These are phyloP conservation scores for Nyctalus aviator DNA, from an alignment of 2,797 vertebrate genomes.

Conservation along the genomic window DNA sequence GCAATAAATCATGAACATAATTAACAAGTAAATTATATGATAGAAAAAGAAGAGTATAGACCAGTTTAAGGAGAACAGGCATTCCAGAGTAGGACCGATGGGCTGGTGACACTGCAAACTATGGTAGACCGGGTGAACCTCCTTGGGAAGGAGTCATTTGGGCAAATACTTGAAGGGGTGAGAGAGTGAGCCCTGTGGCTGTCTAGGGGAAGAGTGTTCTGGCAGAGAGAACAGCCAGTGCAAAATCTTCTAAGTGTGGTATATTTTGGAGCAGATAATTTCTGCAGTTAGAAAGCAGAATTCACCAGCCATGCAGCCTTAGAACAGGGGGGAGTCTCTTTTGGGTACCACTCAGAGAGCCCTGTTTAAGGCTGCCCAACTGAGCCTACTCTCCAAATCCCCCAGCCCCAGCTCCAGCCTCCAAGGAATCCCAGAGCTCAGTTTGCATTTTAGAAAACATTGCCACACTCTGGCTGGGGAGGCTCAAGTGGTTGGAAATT, in stretches of 20 bases:
- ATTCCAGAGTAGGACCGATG: background rate
- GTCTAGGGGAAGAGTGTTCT: background rate
- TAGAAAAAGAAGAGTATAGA: constrained; percentile 1
- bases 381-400: background rate
- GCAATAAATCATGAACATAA: background rate
- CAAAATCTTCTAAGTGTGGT: background rate
- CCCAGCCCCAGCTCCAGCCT: background rate
- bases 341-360: background rate
- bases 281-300: background rate
- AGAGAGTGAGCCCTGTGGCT: background rate
- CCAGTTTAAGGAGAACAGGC: background rate
- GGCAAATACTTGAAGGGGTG: background rate
- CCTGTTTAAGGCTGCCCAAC: background rate
- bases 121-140: background rate
- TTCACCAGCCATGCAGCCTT: background rate
- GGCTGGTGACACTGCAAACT: background rate
- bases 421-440: background rate
- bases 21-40: background rate
- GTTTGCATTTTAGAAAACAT: background rate
- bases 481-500: background rate
- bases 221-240: background rate
- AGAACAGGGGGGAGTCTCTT: background rate
- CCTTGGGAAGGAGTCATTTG: background rate
- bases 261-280: background rate
- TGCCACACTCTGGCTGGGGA: background rate